phyloP scores from a whole-genome alignment of 1,140 invertebrate genomes.

The Drosophila pseudoobscura region DNA sequence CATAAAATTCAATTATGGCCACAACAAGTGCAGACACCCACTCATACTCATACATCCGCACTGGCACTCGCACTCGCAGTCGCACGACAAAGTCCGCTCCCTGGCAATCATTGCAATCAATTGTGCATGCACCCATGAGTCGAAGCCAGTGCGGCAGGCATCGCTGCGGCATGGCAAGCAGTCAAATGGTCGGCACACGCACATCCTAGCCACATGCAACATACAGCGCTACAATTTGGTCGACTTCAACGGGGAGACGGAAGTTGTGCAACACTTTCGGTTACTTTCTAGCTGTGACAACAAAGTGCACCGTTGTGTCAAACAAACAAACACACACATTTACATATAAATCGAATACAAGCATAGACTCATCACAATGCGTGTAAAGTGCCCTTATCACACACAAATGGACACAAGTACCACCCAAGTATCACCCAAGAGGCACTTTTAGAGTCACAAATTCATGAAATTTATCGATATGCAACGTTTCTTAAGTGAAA shows the following conservation, averaged over 20 bases:
- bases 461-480: constrained; percentile 49
- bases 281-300: constrained; percentile 54
- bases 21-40: constrained; percentile 73
- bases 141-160: constrained; percentile 2
- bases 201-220: constrained; percentile 21
- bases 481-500: constrained; percentile 28
- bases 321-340: constrained; percentile 12
- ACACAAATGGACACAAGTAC: neutral
- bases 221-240: constrained; percentile 56
- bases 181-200: constrained; percentile 35
- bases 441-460: constrained; percentile 36
- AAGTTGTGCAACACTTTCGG: constrained; percentile 46
- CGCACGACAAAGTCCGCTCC: constrained; percentile 30
- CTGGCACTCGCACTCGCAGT: constrained; percentile 13
- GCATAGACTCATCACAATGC: constrained; percentile 19
- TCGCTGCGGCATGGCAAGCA: constrained; percentile 6
- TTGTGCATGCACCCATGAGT: constrained; percentile 62
- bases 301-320: constrained; percentile 13
- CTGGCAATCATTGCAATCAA: constrained; percentile 75
- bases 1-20: constrained; percentile 80
- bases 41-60: constrained; percentile 7
- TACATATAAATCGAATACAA: constrained; percentile 12
- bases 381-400: constrained; percentile 34
- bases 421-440: neutral
- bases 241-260: constrained; percentile 23